A percentile compares a stretch with the other conserved stretches of the same genome.
These are phyloP conservation scores for Platerodrilus igneus DNA, from an alignment of 2,888 invertebrate species.

Conservation along the genomic window DNA sequence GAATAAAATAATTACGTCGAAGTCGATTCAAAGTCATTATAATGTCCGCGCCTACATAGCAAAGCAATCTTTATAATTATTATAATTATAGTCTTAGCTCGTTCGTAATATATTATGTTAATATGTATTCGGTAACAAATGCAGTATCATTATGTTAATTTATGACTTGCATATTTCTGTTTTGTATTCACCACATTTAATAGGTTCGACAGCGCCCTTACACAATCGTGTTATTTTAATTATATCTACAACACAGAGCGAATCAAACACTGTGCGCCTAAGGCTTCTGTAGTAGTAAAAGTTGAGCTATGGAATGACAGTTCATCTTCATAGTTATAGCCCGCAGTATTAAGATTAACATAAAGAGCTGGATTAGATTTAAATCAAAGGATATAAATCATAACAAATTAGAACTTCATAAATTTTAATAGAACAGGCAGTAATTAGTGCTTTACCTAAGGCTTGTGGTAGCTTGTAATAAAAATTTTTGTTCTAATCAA, in stretches of 20 bases:
- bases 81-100: conserved; percentile 39
- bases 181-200: conserved; percentile 19
- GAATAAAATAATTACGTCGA: too few relatives aligned
- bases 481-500: too few relatives aligned
- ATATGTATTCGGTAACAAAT: conserved; percentile 40
- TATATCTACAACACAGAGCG: not conserved
- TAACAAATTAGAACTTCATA: not conserved
- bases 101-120: conserved; percentile 44
- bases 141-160: conserved; percentile 43
- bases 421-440: too few relatives aligned
- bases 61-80: conserved; percentile 35
- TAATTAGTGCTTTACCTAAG: too few relatives aligned
- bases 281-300: too few relatives aligned
- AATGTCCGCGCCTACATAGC: conserved; percentile 23
- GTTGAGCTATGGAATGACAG: too few relatives aligned
- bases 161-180: conserved; percentile 40
- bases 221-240: conserved; percentile 11
- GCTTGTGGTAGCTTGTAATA: too few relatives aligned
- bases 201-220: conserved; percentile 13
- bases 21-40: conserved; percentile 18
- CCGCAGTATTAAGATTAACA: not conserved
- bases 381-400: conserved; percentile 6
- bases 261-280: not conserved
- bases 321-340: too few relatives aligned
- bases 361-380: not conserved